These are phyloP conservation scores for Saccopteryx leptura DNA, from an alignment of 2,113 vertebrate species.

Conservation along the genomic window DNA sequence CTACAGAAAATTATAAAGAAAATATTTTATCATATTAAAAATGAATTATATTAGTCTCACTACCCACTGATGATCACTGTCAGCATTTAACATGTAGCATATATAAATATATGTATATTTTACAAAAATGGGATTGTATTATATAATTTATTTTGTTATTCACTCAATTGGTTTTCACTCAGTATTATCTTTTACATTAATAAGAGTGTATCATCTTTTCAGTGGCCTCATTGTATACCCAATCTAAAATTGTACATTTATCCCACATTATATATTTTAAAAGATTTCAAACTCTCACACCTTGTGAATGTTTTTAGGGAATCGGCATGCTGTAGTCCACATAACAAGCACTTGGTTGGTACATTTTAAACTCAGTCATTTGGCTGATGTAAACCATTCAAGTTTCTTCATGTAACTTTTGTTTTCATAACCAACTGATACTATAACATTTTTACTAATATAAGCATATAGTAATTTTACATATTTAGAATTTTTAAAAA, in stretches of 20 bases:
- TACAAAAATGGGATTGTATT: background rate
- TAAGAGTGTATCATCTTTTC: background rate
- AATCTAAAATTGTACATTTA: background rate
- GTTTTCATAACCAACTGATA: background rate
- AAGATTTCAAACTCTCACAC: slow-evolving; percentile 17
- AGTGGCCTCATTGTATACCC: background rate
- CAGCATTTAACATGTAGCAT: background rate
- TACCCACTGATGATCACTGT: background rate
- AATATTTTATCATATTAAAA: background rate
- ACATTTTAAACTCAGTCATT: slow-evolving; percentile 33
- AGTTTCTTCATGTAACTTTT: slow-evolving; percentile 46
- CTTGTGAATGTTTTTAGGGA: background rate
- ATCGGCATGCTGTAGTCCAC: background rate
- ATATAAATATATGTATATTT: background rate
- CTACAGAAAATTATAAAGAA: slow-evolving; percentile 18
- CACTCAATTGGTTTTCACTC: background rate
- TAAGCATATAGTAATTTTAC: slow-evolving; percentile 24
- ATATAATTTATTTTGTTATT: slow-evolving; percentile 15
- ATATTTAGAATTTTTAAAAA: slow-evolving; percentile 58
- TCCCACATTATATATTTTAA: background rate
- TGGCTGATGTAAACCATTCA: background rate
- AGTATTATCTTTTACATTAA: background rate
- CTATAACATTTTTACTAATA: slow-evolving; percentile 21
- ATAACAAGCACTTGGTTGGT: background rate
- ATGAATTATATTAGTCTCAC: slow-evolving; percentile 23